These are phyloP conservation scores for Rhadina sibilatrix DNA, from an alignment of 2,113 vertebrate species.

Conservation along the genomic window DNA sequence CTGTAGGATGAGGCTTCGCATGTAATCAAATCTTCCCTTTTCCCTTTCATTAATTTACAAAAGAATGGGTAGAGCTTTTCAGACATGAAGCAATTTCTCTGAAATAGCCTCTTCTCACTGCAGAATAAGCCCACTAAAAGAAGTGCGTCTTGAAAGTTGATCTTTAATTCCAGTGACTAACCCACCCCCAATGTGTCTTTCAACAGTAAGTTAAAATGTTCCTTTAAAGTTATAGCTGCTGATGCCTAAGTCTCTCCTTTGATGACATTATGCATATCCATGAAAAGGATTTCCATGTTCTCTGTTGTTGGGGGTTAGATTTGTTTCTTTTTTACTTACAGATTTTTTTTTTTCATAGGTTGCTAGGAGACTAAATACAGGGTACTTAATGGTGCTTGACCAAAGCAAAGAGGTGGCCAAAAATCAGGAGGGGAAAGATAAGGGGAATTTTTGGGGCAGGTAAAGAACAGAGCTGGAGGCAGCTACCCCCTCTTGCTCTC, in stretches of 20 bases:
- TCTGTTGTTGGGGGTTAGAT: too few species aligned
- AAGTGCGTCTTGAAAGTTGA: neutral
- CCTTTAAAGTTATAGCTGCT: neutral
- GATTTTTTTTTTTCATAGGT: too few species aligned
- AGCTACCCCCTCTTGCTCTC: too few species aligned
- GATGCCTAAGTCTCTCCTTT: neutral
- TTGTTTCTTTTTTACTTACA: too few species aligned
- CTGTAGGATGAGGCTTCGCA: neutral
- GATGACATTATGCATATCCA: neutral
- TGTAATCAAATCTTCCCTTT: neutral
- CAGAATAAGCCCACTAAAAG: neutral
- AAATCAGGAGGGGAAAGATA: too few species aligned
- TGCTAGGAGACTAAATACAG: too few species aligned
- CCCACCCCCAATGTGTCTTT: neutral
- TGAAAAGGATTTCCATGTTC: constrained; percentile 2
- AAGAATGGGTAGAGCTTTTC: neutral
- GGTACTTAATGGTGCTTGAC: too few species aligned
- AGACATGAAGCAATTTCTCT: neutral
- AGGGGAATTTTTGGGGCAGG: too few species aligned
- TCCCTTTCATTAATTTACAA: neutral
- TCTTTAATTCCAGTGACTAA: neutral
- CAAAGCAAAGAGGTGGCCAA: too few species aligned
- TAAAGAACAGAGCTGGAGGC: too few species aligned
- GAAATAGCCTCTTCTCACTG: neutral
- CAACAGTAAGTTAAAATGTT: neutral